Base-by-base conservation (phyloP, 2,888 invertebrate genomes). In the Megaustenia siamemsis region DNA sequence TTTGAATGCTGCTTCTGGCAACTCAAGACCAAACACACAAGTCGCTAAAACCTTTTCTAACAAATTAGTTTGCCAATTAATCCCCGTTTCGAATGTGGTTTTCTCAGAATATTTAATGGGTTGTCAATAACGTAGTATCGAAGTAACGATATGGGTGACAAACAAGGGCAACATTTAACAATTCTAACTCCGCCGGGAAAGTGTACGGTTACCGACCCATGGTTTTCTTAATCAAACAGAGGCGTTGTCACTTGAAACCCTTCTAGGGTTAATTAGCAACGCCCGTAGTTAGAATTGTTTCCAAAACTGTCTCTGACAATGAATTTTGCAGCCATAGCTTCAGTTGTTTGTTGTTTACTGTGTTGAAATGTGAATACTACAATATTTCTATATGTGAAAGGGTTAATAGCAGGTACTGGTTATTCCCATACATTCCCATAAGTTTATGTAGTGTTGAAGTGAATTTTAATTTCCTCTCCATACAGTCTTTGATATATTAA, bases 41-140 rank as follows among this genome's bases (percentile, higher is more conserved):
- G n/a, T 53, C 21, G 35, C 24, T 18, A 49, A 80, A 80, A 38
- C 49, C 18, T 63, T 38, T 69, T 80, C 49, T 68, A 68, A 68
- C 49, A 80, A 80, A 80, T 80, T 80, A 56, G 38, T 77, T 35
- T 60, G 60, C 53, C 60, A 77, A 60, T 77, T 77, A 77, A 60
- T 32, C 77, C 60, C 5, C 5, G 35, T 60, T 60, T 77, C 80
- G 49, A 45, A 49, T 80, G 32, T 32, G 12, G 40, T 69, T 66
- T 68, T 69, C 28, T 28, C n/a, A 0, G 49, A 45, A 49, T 80
- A 69, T 80, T 80, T 69, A 80, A 80, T 80, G 40, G 32, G 68
- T 63, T 69, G 80, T 68, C 53, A 80, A 49, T 69, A 35, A 35
- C n/a, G 6, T 0, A 45, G 80, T 49, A 49, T 69, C 69, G 43